Base-by-base conservation (phyloP, 2,797 vertebrate genomes). In the Periparus ater region DNA sequence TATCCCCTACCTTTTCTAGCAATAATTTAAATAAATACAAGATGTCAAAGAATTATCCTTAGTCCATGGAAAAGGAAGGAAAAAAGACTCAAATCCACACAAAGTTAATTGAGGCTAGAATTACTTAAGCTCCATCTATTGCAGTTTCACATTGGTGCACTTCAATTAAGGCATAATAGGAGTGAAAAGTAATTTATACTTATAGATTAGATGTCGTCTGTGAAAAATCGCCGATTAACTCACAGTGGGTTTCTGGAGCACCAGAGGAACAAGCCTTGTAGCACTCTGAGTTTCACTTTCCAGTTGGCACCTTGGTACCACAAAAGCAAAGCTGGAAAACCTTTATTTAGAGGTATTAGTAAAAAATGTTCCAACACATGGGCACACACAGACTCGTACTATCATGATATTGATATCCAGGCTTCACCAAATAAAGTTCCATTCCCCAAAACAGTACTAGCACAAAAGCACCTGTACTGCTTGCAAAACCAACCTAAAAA, bases 121-220 rank as follows among this genome's bases (percentile, higher is more conserved):
- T 97, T 95, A 95, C 96, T 96, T 94, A 95, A 95, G 95, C 58
- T 92, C 96, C 93, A 97, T 97, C 96, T 97, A 94, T 85, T 95
- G 96, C 96, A 97, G 97, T 98, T 98, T 98, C 97, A 98, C 96
- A 94, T 98, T 97, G 97, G 96, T 97, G 95, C 96, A 93, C 96
- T 98, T 98, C 98, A 98, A 98, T 98, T 98, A 98, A 98, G 96
- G 97, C 97, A 97, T 98, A 98, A 97, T 97, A 97, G 95, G 97
- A 97, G 94, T 95, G 95, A 95, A 97, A 98, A 98, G 98, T 98
- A 98, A 98, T 98, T 98, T 98, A 98, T 97, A 97, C 92, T 96
- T 97, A 98, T 97, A 97, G 97, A 98, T 98, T 98, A 98, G 96
- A 97, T 98, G 98, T 97, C 95, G 2, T 68, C 93, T 91, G 93